phyloP scores from a whole-genome alignment of 1,140 invertebrate species.

The Eriosoma lanigerum region DNA sequence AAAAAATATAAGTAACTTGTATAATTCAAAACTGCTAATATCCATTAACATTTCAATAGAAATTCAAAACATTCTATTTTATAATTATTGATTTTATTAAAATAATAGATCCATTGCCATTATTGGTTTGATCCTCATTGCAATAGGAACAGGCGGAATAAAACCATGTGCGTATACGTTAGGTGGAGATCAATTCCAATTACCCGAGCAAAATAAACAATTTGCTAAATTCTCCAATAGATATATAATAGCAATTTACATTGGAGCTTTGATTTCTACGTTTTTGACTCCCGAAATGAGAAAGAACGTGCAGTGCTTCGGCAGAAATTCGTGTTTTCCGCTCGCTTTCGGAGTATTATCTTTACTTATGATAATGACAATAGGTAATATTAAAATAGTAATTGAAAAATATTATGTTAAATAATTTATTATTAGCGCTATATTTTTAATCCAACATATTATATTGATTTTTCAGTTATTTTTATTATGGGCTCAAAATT shows the following conservation, averaged over 20 bases:
- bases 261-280: slow-evolving; percentile 88
- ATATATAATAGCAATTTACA: slow-evolving; percentile 93
- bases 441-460: no score
- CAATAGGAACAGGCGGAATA: slow-evolving; percentile 91
- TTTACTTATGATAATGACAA: slow-evolving; percentile 78
- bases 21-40: no score
- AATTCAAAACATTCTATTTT: no score
- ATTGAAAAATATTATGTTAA: not conserved
- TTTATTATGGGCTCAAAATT: slow-evolving; percentile 75
- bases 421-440: no score
- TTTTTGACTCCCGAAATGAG: slow-evolving; percentile 85
- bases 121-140: slow-evolving; percentile 80
- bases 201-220: slow-evolving; percentile 76
- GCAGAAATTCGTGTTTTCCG: slow-evolving; percentile 79
- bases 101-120: slow-evolving; percentile 68
- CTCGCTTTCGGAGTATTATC: slow-evolving; percentile 91
- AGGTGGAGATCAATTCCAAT: slow-evolving; percentile 91
- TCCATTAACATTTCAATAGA: no score
- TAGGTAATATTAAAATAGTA: slow-evolving; percentile 63
- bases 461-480: slow-evolving; percentile 66
- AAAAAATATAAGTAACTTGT: no score
- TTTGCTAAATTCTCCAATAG: slow-evolving; percentile 85
- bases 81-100: no score
- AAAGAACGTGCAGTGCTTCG: slow-evolving; percentile 80
- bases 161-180: slow-evolving; percentile 97